A percentile compares a stretch with the other conserved stretches of the same genome.
Evolutionary conservation across 1,140 invertebrate species (phyloP).

Genomic region (Pemphigus obesinymphae): DNA sequence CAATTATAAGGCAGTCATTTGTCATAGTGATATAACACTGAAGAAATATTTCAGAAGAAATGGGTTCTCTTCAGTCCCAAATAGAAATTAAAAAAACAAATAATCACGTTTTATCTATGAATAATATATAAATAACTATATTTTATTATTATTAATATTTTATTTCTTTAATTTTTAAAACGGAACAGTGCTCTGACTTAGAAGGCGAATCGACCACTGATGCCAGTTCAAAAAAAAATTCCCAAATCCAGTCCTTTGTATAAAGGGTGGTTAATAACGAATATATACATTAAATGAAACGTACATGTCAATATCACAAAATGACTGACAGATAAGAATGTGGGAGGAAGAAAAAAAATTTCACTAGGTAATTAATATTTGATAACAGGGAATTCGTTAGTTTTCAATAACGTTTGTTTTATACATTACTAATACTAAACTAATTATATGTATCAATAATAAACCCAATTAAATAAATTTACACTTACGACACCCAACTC

Average conservation of each 20-base stretch:
- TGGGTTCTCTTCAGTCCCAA: neutral
- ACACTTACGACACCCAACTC: too few relatives aligned
- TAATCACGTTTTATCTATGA: neutral
- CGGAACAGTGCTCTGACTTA: neutral
- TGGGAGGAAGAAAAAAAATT: neutral
- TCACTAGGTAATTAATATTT: too few relatives aligned
- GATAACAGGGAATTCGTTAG: too few relatives aligned
- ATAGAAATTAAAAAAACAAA: too few relatives aligned
- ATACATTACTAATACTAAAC: too few relatives aligned
- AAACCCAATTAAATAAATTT: too few relatives aligned
- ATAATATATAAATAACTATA: neutral
- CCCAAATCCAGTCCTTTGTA: too few relatives aligned
- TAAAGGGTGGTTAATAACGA: neutral
- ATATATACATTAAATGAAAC: neutral
- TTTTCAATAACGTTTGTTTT: too few relatives aligned
- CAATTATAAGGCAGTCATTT: neutral
- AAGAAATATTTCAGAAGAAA: neutral
- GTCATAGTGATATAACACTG: neutral
- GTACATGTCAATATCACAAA: neutral
- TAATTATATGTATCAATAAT: too few relatives aligned
- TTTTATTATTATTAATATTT: neutral
- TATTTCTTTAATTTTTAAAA: too few relatives aligned
- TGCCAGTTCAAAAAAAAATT: neutral
- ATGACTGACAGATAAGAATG: neutral
- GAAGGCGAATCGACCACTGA: neutral